These are phyloP conservation scores for Drosophila limbata DNA, from an alignment of 2,888 invertebrate species.

Conservation along the genomic window DNA sequence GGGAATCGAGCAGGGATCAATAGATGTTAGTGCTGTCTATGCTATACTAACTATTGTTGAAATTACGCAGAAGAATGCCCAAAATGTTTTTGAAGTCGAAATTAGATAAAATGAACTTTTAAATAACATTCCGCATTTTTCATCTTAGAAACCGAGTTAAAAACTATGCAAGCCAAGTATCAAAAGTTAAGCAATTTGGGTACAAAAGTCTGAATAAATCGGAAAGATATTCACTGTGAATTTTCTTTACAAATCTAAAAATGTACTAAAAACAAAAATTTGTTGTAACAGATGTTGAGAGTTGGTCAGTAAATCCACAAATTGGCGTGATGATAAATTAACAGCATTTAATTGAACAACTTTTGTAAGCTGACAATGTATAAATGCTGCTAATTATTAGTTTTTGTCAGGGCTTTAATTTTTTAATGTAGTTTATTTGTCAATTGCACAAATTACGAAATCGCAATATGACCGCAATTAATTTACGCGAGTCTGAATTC, in stretches of 20 bases:
- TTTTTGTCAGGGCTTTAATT: not conserved
- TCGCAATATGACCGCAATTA: slow-evolving; percentile 12
- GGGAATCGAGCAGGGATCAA: too few relatives aligned
- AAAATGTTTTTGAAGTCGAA: not conserved
- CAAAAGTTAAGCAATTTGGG: too few relatives aligned
- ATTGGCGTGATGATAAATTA: not conserved
- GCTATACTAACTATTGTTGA: too few relatives aligned
- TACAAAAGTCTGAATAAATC: too few relatives aligned
- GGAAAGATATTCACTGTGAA: too few relatives aligned
- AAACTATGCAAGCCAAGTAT: too few relatives aligned
- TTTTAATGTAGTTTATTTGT: not conserved
- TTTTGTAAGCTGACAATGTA: not conserved
- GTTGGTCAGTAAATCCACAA: not conserved
- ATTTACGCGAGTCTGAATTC: not conserved
- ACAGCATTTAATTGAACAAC: not conserved
- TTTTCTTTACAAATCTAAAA: not conserved
- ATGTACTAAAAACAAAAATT: not conserved
- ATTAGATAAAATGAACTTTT: not conserved
- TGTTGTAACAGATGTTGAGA: not conserved
- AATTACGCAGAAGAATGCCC: not conserved
- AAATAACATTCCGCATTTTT: not conserved
- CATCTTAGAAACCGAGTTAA: too few relatives aligned
- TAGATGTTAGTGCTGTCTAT: too few relatives aligned
- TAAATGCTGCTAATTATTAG: slow-evolving; percentile 1
- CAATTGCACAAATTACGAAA: slow-evolving; percentile 15